Evolutionary conservation across 1,140 invertebrate genomes (phyloP), one percentile per base, ranked within the genome.

Genomic region (Papilio machaon): DNA sequence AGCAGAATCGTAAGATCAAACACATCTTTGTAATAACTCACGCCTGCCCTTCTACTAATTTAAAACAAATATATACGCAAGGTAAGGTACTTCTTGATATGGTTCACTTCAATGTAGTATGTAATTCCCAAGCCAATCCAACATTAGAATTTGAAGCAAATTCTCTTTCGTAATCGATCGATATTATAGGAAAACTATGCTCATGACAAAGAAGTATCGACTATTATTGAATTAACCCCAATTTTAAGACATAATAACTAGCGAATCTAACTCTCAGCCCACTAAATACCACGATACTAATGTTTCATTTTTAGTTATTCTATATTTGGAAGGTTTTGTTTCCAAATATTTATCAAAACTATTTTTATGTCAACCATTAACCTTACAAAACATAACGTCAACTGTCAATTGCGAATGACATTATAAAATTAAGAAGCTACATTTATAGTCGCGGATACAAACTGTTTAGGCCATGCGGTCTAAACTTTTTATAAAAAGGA

Each of bases 141-240:
- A 43, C 9, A 67, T 47, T 64, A 67, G n/a, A 64, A 74, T 47
- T 80, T 43, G 80, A 90, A 85, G 83, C 77, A 85, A 88, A 90
- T 88, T 84, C 87, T 92, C 84, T 93, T 92, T 92, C 92, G 90
- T 94, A 94, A 94, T 89, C 93, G 93, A 94, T 94, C 93, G 91
- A 94, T 94, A 94, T 88, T 88, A 83, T 89, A 89, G 83, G 85
- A 90, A 91, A 94, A 92, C 88, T 92, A 91, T 90, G 89, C 84
- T 84, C 86, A 89, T 90, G 90, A 94, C 93, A 94, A 94, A 94
- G 92, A 91, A 91, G 92, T 85, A 86, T 88, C 85, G 83, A 83
- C 82, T 80, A 82, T 82, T 77, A 82, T 79, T 75, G 82, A 15
- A 75, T 82, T 67, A 82, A 83, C 82, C 81, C 6, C 77, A 47